Base-by-base conservation (phyloP, 2,888 invertebrate genomes). In the Scaptomyza tumidula region DNA sequence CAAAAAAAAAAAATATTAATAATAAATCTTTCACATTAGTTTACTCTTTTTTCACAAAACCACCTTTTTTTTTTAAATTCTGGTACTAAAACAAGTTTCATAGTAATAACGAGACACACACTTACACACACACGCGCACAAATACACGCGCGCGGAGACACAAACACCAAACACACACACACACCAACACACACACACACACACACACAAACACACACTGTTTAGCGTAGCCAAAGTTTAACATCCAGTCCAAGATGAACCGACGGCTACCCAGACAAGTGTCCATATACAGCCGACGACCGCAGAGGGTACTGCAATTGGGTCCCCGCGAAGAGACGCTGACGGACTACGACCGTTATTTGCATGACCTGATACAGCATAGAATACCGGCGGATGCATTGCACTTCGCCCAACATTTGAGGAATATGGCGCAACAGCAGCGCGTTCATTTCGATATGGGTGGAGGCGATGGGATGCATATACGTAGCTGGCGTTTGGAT, bases 381-480 rank as follows among this genome's bases (percentile, higher is more conserved):
- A 44, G 57, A 33, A 65, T 63, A 49, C 68, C 59, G 2, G 16
- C 44, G 19, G 70, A 77, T 37, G 62, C 71, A 29, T 56, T 64
- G 0, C 58, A 71, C 0, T 71, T 84, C 0, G 55, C 78, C 4
- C 54, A 75, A 33, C 70, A 71, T 6, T 6, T 76, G 13, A 29
- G 78, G 7, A 62, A 66, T 7, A 48, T 81, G 4, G n/a, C 72
- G 14, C 67, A 71, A 14, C 80, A 65, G 0, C 85, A 71, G 43
- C 57, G 69, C 3, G 43, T 62, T 0, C 71, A 70, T 16, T 70
- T 85, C 19, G 72, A 78, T 4, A 37, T 59, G 58, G 86, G 86
- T n/a, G 70, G 66, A 27, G 80, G 86, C 27, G 79, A 85, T 35
- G 70, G 72, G 0, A 3, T 60, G 2, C 64, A 71, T 6, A 72